These are phyloP conservation scores for Lucilia sericata DNA, from an alignment of 1,140 invertebrate genomes.

Conservation along the genomic window DNA sequence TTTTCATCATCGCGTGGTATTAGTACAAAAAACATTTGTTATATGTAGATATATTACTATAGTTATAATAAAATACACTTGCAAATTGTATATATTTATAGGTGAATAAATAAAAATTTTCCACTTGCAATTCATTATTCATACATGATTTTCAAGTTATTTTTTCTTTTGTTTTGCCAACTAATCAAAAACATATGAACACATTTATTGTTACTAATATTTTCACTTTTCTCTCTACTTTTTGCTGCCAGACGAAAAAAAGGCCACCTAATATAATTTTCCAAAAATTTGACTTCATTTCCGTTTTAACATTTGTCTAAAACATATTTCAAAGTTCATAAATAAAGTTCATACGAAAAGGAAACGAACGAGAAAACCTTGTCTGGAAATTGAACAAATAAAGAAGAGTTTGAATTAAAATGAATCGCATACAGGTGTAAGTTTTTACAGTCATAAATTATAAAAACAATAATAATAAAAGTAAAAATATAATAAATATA, in stretches of 20 bases:
- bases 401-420: slow-evolving; percentile 42
- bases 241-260: background rate
- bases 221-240: no score
- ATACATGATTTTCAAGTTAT: no score
- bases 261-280: background rate
- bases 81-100: no score
- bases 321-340: slow-evolving; percentile 3
- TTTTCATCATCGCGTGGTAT: no score
- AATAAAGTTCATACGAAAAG: background rate
- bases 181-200: slow-evolving; percentile 24
- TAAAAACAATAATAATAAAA: background rate
- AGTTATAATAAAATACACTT: no score
- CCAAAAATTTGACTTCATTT: slow-evolving; percentile 37
- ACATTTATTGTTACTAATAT: background rate
- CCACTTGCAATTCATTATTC: no score
- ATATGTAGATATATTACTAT: no score
- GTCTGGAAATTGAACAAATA: background rate
- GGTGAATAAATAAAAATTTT: no score
- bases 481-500: background rate
- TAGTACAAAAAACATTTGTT: no score
- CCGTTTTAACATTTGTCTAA: slow-evolving; percentile 12
- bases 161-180: background rate
- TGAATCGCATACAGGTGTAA: slow-evolving; percentile 65
- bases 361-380: background rate
- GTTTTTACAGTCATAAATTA: slow-evolving; percentile 53